Percentiles rank a stretch among this genome's conserved stretches.
phyloP scores from a whole-genome alignment of 2,888 invertebrate genomes.

The Acholoe squamosa region DNA sequence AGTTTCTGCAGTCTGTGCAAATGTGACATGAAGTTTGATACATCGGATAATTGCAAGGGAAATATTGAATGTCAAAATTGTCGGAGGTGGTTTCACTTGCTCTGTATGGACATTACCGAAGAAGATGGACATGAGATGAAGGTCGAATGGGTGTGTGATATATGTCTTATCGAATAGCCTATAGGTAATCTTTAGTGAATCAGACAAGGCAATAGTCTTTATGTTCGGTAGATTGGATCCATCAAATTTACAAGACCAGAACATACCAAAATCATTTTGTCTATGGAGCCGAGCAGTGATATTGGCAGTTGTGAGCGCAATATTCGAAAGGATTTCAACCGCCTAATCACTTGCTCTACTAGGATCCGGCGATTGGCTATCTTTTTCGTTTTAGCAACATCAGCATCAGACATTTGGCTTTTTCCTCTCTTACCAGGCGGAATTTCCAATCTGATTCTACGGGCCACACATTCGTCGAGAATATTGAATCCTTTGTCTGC shows the following conservation, averaged over 20 bases:
- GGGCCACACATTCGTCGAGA: not conserved
- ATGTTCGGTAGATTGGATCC: not conserved
- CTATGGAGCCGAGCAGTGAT: not conserved
- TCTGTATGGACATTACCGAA: too few species aligned
- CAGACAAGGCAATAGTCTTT: too few species aligned
- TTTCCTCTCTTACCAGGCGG: not conserved
- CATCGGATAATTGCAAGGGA: too few species aligned
- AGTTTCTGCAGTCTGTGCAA: too few species aligned
- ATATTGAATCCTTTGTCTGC: not conserved
- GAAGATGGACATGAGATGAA: too few species aligned
- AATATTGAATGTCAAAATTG: too few species aligned
- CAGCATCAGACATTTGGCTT: not conserved
- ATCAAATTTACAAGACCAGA: not conserved
- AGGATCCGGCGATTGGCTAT: not conserved
- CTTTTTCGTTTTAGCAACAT: not conserved
- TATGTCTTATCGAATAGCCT: too few species aligned
- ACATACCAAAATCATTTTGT: not conserved
- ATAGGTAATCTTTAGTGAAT: too few species aligned
- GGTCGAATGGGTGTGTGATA: too few species aligned
- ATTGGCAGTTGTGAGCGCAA: not conserved
- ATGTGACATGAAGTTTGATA: too few species aligned
- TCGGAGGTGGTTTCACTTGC: too few species aligned
- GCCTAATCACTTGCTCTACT: not conserved
- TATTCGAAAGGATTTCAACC: not conserved
- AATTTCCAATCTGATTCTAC: not conserved